phyloP scores from a whole-genome alignment of 2,113 vertebrate genomes.

The Cheirogaleus medius region DNA sequence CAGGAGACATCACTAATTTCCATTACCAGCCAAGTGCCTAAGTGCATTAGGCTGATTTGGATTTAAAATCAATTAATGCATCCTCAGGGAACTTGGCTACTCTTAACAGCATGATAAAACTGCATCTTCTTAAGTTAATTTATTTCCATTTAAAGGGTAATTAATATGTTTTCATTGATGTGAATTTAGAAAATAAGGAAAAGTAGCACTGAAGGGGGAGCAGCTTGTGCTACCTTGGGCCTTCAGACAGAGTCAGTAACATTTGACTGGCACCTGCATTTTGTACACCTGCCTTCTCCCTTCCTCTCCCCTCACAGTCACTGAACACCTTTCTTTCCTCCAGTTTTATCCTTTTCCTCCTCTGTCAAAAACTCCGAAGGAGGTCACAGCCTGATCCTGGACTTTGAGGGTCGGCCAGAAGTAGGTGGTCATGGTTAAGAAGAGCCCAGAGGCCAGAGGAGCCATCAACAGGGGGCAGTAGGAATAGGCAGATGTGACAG shows the following conservation, averaged over 20 bases:
- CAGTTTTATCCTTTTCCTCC: background rate
- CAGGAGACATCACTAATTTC: slow-evolving; percentile 26
- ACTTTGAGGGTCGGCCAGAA: background rate
- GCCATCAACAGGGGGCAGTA: background rate
- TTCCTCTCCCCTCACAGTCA: background rate
- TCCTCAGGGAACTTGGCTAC: slow-evolving; percentile 49
- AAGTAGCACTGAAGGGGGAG: background rate
- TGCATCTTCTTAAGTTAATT: slow-evolving; percentile 63
- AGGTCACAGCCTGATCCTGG: background rate
- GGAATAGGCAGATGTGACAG: background rate
- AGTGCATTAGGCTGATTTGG: slow-evolving; percentile 56
- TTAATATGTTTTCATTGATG: slow-evolving; percentile 30
- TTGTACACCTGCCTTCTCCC: background rate
- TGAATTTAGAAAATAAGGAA: slow-evolving; percentile 46
- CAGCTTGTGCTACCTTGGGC: background rate
- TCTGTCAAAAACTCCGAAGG: background rate
- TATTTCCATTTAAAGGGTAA: slow-evolving; percentile 66
- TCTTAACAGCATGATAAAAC: slow-evolving; percentile 57
- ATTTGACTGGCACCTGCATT: accelerated
- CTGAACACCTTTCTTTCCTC: background rate
- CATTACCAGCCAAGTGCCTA: slow-evolving; percentile 22
- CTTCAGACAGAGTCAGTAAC: background rate
- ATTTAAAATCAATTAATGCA: slow-evolving; percentile 67
- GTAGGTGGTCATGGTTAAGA: background rate
- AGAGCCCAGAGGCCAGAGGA: background rate